Evolutionary conservation across 2,888 invertebrate species (phyloP).

Genomic region (Furcula furcula): DNA sequence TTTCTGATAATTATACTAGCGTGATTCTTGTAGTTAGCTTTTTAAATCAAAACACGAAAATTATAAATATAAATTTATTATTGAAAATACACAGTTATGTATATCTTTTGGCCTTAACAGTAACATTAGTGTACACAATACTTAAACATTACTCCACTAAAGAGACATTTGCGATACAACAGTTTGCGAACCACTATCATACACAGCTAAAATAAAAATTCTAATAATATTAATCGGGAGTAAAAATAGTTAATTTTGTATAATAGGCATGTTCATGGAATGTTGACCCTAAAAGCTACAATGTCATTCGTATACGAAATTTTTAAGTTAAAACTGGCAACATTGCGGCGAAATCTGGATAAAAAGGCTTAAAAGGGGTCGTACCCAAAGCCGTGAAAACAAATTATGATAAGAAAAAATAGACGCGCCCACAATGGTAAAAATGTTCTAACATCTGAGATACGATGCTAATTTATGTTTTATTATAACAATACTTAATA

Average conservation of each 20-base stretch:
- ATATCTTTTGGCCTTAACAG: slow-evolving; percentile 78
- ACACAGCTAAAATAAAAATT: slow-evolving; percentile 49
- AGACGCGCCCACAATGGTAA: no score
- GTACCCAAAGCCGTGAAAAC: no score
- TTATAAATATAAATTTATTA: slow-evolving; percentile 76
- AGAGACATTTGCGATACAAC: slow-evolving; percentile 72
- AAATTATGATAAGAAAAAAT: no score
- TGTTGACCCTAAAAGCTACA: slow-evolving; percentile 63
- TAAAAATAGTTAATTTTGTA: slow-evolving; percentile 56
- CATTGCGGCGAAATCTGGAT: no score
- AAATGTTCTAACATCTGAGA: no score
- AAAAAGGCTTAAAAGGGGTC: no score
- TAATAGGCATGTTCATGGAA: slow-evolving; percentile 58
- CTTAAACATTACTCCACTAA: slow-evolving; percentile 67
- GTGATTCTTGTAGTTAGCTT: background rate
- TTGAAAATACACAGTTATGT: slow-evolving; percentile 78
- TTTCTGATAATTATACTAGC: no score
- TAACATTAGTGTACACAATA: slow-evolving; percentile 75
- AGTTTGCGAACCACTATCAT: slow-evolving; percentile 61
- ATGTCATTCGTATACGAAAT: slow-evolving; percentile 55
- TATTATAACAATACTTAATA: no score
- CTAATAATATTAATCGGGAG: slow-evolving; percentile 34
- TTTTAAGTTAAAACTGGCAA: slow-evolving; percentile 23
- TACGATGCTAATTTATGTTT: no score
- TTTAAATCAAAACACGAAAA: slow-evolving; percentile 23